Conservation (phyloP, 1,140 invertebrate genomes). For the Euglossa dilemma region DNA sequence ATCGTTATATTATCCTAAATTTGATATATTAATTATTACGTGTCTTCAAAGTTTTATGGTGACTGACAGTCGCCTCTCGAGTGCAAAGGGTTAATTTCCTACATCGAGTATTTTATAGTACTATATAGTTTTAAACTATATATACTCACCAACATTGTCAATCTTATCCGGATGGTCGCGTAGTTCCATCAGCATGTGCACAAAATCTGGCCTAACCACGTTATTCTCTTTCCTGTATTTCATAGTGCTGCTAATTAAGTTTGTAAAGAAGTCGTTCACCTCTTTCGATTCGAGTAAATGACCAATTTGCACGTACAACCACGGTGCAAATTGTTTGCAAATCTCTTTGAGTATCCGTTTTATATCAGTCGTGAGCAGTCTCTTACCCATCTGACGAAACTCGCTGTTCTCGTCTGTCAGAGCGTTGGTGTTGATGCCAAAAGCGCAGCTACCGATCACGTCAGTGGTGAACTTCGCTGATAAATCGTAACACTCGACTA, state of each 20-base stretch:
- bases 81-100: too few species aligned
- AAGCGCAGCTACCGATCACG: slow-evolving; percentile 78
- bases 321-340: slow-evolving; percentile 55
- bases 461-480: slow-evolving; percentile 81
- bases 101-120: too few species aligned
- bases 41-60: too few species aligned
- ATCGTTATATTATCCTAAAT: too few species aligned
- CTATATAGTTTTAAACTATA: too few species aligned
- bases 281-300: slow-evolving; percentile 57
- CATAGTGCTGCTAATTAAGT: slow-evolving; percentile 79
- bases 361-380: slow-evolving; percentile 77
- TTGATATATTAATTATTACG: too few species aligned
- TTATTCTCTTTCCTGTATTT: slow-evolving; percentile 81
- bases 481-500: slow-evolving; percentile 80
- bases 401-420: slow-evolving; percentile 80
- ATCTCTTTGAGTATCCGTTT: slow-evolving; percentile 71
- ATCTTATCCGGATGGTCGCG: slow-evolving; percentile 57
- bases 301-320: slow-evolving; percentile 60
- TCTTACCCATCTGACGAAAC: slow-evolving; percentile 77
- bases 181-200: slow-evolving; percentile 83
- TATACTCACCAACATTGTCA: slow-evolving; percentile 64
- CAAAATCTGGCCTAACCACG: slow-evolving; percentile 73
- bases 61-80: too few species aligned
- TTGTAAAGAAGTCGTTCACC: slow-evolving; percentile 80
- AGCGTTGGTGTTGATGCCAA: slow-evolving; percentile 78